Conservation (phyloP, 2,797 vertebrate genomes). For the Caiman crocodilus region DNA sequence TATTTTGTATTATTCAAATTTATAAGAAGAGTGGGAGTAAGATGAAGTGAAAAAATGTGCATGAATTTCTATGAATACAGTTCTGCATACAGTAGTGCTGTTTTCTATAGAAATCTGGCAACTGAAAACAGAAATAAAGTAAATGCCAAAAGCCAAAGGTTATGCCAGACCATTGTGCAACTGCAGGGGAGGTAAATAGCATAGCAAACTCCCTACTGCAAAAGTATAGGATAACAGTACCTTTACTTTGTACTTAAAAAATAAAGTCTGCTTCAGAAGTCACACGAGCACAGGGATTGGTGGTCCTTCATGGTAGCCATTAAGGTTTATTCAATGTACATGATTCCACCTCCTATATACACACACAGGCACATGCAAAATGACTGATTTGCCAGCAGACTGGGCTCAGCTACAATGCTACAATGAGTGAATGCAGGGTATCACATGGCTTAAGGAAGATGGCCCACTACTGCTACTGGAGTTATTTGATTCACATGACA, state of each 20-base stretch:
- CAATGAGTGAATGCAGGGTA: fast-evolving
- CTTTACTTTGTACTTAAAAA: too few species aligned
- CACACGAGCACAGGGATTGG: too few species aligned
- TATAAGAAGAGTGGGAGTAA: not conserved
- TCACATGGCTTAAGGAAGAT: not conserved
- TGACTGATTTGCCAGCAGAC: too few species aligned
- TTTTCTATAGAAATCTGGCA: not conserved
- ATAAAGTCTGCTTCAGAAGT: too few species aligned
- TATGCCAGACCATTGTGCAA: not conserved
- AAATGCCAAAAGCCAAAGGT: not conserved
- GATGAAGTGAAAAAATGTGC: not conserved
- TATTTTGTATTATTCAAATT: not conserved
- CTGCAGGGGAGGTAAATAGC: not conserved
- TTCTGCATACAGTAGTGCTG: not conserved
- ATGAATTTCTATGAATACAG: not conserved
- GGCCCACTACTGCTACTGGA: not conserved
- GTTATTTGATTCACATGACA: not conserved
- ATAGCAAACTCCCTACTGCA: too few species aligned
- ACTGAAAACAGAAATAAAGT: not conserved
- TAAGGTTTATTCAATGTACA: too few species aligned
- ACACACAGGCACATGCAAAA: too few species aligned
- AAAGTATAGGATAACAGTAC: too few species aligned
- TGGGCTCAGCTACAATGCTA: too few species aligned
- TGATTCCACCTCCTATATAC: too few species aligned
- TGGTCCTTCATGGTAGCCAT: too few species aligned